A percentile compares a stretch with the other conserved stretches of the same genome.
Evolutionary conservation across 92 coral and sea anemone species (phyloP).

Genomic region (Plumapathes pennacea): DNA sequence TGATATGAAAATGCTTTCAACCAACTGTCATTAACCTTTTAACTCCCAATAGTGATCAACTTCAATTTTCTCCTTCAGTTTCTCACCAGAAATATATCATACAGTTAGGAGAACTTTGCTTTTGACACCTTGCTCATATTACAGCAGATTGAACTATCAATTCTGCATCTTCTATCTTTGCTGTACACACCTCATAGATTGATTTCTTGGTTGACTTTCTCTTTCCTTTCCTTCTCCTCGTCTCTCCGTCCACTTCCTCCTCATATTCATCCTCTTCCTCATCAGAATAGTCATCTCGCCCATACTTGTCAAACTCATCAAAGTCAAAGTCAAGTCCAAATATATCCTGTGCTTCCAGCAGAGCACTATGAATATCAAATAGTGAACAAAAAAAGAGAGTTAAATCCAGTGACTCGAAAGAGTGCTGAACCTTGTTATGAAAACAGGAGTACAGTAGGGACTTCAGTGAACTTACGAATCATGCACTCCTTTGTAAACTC

Average conservation of each 20-base stretch:
- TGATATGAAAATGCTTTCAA: too few species aligned
- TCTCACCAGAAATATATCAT: too few species aligned
- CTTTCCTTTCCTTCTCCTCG: conserved; percentile 43
- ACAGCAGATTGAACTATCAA: too few species aligned
- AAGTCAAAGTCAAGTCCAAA: conserved; percentile 97
- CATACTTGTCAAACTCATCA: conserved; percentile 98
- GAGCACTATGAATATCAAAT: conserved; percentile 51
- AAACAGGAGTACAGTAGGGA: too few species aligned
- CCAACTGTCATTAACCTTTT: too few species aligned
- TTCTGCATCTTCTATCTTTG: too few species aligned
- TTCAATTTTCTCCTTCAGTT: too few species aligned
- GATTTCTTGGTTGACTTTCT: conserved; percentile 75
- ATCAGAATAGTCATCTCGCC: conserved; percentile 79
- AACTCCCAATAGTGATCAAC: too few species aligned
- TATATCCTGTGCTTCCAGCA: conserved; percentile 99
- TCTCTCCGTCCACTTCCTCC: conserved; percentile 74
- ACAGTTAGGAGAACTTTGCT: too few species aligned
- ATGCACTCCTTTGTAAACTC: conserved; percentile 71
- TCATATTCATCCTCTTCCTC: conserved; percentile 90
- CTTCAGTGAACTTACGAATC: conserved; percentile 69
- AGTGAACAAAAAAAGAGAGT: not conserved
- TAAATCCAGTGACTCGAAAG: not conserved
- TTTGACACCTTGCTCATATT: too few species aligned
- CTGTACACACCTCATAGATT: conserved; percentile 75
- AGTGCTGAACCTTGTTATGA: not conserved